Percentiles rank a stretch among this genome's conserved stretches.
Evolutionary conservation across 2,888 invertebrate species (phyloP).

Genomic region (Carabus problematicus): DNA sequence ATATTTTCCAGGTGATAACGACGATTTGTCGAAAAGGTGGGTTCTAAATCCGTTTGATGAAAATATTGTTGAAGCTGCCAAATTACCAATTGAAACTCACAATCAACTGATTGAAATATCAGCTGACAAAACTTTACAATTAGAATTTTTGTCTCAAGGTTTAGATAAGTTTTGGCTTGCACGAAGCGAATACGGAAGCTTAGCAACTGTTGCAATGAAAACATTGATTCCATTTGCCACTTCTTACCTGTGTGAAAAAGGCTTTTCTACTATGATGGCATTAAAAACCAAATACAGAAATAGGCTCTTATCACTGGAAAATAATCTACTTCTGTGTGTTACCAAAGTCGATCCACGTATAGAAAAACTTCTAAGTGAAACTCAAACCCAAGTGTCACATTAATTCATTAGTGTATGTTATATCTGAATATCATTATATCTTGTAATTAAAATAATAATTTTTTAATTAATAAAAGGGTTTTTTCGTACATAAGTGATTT

Average conservation of each 20-base stretch:
- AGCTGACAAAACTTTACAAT: neutral
- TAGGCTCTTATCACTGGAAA: no score
- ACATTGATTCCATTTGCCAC: constrained; percentile 1
- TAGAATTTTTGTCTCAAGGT: neutral
- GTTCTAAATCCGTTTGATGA: neutral
- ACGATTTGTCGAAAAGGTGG: constrained; percentile 1
- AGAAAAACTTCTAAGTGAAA: no score
- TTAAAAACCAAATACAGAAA: no score
- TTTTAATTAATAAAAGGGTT: no score
- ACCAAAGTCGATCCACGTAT: no score
- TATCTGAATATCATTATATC: no score
- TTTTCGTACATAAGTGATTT: no score
- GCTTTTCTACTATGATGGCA: neutral
- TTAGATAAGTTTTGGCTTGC: neutral
- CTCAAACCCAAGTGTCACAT: no score
- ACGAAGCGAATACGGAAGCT: neutral
- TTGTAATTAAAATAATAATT: no score
- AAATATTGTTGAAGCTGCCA: neutral
- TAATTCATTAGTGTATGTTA: no score
- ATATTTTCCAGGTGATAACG: neutral
- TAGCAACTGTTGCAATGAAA: neutral
- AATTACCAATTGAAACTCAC: neutral
- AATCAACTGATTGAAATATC: neutral
- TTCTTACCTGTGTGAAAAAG: neutral
- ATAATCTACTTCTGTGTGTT: no score